A percentile compares a stretch with the other conserved stretches of the same genome.
These are phyloP conservation scores for Aphelenchoides besseyi DNA, from an alignment of 1,140 invertebrate genomes.

Conservation along the genomic window DNA sequence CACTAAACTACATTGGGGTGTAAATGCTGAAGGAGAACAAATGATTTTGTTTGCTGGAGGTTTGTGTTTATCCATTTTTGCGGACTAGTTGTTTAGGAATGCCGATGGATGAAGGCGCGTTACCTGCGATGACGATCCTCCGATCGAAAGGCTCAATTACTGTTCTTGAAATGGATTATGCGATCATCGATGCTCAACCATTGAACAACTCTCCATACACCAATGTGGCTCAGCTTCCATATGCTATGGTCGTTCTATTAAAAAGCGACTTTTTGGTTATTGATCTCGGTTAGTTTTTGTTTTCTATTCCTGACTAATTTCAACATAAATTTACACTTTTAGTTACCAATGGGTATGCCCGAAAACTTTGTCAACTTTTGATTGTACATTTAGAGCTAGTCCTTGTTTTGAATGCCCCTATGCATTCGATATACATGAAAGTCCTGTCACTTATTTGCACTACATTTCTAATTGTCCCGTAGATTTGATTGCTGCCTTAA, in stretches of 20 bases:
- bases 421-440: conserved; percentile 97
- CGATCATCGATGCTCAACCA: conserved; percentile 87
- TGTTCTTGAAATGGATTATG: conserved; percentile 87
- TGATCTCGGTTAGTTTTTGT: conserved; percentile 73
- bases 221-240: conserved; percentile 83
- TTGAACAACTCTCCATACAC: conserved; percentile 83
- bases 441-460: conserved; percentile 87
- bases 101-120: conserved; percentile 56
- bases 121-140: conserved; percentile 77
- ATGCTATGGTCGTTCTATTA: conserved; percentile 90
- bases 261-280: conserved; percentile 97
- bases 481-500: conserved; percentile 88
- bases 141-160: conserved; percentile 85
- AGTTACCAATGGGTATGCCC: no score
- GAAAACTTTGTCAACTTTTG: no score
- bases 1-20: conserved; percentile 53
- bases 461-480: conserved; percentile 95
- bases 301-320: conserved; percentile 16
- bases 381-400: conserved; percentile 56
- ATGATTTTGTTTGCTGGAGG: conserved; percentile 66
- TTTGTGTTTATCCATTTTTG: conserved; percentile 35
- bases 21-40: conserved; percentile 52
- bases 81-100: conserved; percentile 46
- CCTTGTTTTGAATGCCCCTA: conserved; percentile 98
- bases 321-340: no score